Conservation (phyloP, 1,140 invertebrate species). For the Sitodiplosis mosellana region DNA sequence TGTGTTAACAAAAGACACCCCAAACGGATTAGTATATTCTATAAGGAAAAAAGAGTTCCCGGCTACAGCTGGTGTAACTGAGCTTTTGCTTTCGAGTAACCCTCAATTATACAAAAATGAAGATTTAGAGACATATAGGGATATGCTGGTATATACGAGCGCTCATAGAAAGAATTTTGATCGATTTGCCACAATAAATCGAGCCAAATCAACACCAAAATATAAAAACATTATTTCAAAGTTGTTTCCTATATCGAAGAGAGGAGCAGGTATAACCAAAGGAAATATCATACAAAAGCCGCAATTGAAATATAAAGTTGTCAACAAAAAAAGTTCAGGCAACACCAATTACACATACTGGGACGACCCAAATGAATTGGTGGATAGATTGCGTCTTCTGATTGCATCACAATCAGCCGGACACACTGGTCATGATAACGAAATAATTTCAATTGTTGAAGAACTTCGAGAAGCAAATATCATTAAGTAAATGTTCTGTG, state of each 20-base stretch:
- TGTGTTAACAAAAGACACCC: background rate
- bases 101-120: slow-evolving; percentile 6
- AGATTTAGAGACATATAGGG: slow-evolving; percentile 11
- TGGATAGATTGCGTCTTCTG: slow-evolving; percentile 17
- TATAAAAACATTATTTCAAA: slow-evolving; percentile 2
- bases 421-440: slow-evolving; percentile 18
- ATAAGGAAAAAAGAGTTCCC: slow-evolving; percentile 3
- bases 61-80: slow-evolving; percentile 9
- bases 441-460: slow-evolving; percentile 18
- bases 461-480: slow-evolving; percentile 6
- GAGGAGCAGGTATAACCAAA: no score
- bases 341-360: slow-evolving; percentile 18
- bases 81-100: slow-evolving; percentile 10
- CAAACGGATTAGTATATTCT: background rate
- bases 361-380: slow-evolving; percentile 23
- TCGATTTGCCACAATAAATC: background rate
- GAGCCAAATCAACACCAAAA: background rate
- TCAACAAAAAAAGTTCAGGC: background rate
- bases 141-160: slow-evolving; percentile 11
- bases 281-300: no score
- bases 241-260: no score
- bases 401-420: slow-evolving; percentile 17
- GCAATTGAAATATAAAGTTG: no score
- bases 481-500: background rate
- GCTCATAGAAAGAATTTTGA: slow-evolving; percentile 10